Evolutionary conservation across 2,888 invertebrate genomes (phyloP).

Genomic region (Drosophila helvetica): DNA sequence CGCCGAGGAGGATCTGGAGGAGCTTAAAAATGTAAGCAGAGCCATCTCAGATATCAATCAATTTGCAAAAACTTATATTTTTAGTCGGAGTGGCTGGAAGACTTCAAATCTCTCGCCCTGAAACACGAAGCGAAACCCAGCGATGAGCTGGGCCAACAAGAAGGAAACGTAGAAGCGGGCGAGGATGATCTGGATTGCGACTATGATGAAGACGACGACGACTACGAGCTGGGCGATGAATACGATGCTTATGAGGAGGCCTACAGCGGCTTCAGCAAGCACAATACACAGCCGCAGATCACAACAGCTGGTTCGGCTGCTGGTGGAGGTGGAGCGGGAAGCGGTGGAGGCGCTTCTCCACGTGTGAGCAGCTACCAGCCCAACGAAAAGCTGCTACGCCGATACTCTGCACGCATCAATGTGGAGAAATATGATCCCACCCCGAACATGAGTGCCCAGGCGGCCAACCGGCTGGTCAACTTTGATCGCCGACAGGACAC

Average conservation of each 20-base stretch:
- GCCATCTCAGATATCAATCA: neutral
- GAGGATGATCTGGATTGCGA: slow-evolving; percentile 40
- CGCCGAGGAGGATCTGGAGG: slow-evolving; percentile 80
- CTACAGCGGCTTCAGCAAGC: slow-evolving; percentile 81
- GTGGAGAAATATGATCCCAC: slow-evolving; percentile 91
- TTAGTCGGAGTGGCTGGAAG: slow-evolving; percentile 67
- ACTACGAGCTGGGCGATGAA: slow-evolving; percentile 59
- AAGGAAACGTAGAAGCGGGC: slow-evolving; percentile 16
- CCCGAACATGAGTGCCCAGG: slow-evolving; percentile 85
- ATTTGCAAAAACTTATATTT: neutral
- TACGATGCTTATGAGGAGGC: slow-evolving; percentile 81
- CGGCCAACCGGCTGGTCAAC: slow-evolving; percentile 89
- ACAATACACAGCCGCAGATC: slow-evolving; percentile 67
- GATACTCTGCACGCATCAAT: slow-evolving; percentile 92
- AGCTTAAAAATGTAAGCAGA: slow-evolving; percentile 47
- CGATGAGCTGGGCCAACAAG: slow-evolving; percentile 47
- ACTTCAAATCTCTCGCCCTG: slow-evolving; percentile 75
- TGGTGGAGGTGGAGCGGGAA: slow-evolving; percentile 16
- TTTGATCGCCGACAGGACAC: slow-evolving; percentile 88
- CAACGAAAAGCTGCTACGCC: slow-evolving; percentile 91
- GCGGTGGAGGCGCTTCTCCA: slow-evolving; percentile 80
- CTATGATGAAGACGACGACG: slow-evolving; percentile 59
- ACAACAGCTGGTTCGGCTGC: slow-evolving; percentile 42
- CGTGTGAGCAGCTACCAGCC: slow-evolving; percentile 90
- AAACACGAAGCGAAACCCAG: slow-evolving; percentile 63